Conservation (phyloP, 2,797 vertebrate species). For the Chrysocyon brachyurus region DNA sequence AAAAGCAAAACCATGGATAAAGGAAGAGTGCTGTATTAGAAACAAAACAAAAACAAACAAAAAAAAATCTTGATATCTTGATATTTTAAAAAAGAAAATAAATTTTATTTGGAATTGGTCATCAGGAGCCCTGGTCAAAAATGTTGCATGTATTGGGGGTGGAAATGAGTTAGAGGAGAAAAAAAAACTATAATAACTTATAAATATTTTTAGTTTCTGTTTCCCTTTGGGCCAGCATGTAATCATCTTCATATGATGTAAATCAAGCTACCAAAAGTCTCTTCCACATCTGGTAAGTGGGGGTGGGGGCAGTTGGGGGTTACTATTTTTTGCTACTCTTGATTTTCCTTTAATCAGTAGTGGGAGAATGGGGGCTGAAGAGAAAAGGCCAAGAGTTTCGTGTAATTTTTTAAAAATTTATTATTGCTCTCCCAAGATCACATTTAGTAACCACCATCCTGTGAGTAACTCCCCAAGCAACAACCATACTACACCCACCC, state of each 20-base stretch:
- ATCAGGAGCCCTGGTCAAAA: not conserved
- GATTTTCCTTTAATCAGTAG: constrained; percentile 57
- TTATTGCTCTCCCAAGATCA: constrained; percentile 32
- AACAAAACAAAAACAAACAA: not conserved
- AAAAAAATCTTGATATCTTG: not conserved
- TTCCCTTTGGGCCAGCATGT: constrained; percentile 17
- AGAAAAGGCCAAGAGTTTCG: constrained; percentile 70
- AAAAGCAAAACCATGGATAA: not conserved
- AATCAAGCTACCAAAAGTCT: constrained; percentile 38
- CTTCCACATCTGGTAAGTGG: constrained; percentile 65
- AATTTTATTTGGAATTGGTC: not conserved
- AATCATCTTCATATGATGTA: not conserved
- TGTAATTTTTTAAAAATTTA: constrained; percentile 55
- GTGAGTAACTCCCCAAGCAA: constrained; percentile 73
- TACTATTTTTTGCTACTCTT: constrained; percentile 56
- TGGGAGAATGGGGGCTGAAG: constrained; percentile 67
- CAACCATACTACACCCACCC: constrained; percentile 55
- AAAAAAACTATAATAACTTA: not conserved
- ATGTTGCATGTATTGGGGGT: not conserved
- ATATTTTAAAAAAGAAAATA: not conserved
- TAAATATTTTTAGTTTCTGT: constrained; percentile 24
- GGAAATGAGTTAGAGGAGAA: not conserved
- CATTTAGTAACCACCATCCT: constrained; percentile 72
- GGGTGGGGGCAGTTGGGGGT: not conserved
- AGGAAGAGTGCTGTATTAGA: not conserved